These are phyloP conservation scores for Berghia stephanieae DNA, from an alignment of 1,140 invertebrate species.

Conservation along the genomic window DNA sequence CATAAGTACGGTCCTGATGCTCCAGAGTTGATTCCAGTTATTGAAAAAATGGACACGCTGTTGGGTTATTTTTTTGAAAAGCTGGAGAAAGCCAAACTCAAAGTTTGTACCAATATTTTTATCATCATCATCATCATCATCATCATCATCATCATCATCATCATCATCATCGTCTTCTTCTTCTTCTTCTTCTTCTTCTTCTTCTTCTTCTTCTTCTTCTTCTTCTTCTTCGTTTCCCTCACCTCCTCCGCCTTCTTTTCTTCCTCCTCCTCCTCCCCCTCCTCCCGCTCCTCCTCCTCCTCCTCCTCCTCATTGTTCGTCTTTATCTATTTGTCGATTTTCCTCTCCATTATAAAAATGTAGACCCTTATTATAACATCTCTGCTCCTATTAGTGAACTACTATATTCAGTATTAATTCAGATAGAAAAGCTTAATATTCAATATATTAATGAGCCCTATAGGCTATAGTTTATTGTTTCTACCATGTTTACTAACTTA, in stretches of 20 bases:
- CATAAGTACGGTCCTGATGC: constrained; percentile 61
- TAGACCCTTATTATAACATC: no score
- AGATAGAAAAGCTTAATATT: neutral
- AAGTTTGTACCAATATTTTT: no score
- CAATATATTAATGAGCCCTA: no score
- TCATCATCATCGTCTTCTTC: no score
- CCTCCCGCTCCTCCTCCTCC: neutral
- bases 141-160: neutral
- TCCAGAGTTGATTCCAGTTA: constrained; percentile 43
- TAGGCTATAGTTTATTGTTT: no score
- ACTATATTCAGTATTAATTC: neutral
- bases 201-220: neutral
- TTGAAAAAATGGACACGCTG: no score
- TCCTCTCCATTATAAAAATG: no score
- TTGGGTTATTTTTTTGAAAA: no score
- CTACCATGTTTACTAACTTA: no score
- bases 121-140: neutral
- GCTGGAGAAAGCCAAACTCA: constrained; percentile 46
- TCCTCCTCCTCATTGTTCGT: neutral
- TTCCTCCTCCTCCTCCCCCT: neutral
- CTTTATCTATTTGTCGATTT: neutral
- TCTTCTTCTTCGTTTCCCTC: no score
- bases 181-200: neutral
- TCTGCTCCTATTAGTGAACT: neutral
- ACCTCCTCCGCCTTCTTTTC: no score